phyloP scores from a whole-genome alignment of 2,888 invertebrate genomes.

The Conchocele bisecta region DNA sequence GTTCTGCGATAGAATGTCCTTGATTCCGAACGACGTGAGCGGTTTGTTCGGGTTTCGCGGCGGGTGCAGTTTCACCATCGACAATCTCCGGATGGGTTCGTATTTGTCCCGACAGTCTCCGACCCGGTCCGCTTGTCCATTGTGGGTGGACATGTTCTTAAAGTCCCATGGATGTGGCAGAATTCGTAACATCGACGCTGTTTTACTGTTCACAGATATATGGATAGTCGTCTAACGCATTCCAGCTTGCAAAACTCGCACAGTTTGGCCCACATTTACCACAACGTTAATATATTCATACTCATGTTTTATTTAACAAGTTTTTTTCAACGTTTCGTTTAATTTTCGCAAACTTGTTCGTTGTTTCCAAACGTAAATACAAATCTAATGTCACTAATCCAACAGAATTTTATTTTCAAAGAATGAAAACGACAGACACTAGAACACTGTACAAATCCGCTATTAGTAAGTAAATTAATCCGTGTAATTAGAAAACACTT shows the following conservation, averaged over 20 bases:
- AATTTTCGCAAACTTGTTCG: too few relatives aligned
- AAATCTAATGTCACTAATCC: too few relatives aligned
- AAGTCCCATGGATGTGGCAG: conserved; percentile 54
- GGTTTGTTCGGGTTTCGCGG: conserved; percentile 76
- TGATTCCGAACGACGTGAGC: conserved; percentile 76
- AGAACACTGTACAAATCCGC: too few relatives aligned
- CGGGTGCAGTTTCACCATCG: conserved; percentile 75
- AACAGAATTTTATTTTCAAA: too few relatives aligned
- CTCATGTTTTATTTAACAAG: too few relatives aligned
- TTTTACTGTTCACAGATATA: not conserved
- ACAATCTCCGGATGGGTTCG: conserved; percentile 72
- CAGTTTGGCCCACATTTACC: too few relatives aligned
- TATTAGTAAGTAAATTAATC: not conserved
- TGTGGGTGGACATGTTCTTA: conserved; percentile 60
- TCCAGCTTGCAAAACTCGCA: not conserved
- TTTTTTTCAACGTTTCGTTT: too few relatives aligned
- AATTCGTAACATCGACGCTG: conserved; percentile 55
- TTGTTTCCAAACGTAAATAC: too few relatives aligned
- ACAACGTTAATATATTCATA: too few relatives aligned
- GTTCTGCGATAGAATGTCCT: conserved; percentile 70
- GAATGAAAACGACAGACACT: too few relatives aligned
- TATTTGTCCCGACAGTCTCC: conserved; percentile 64
- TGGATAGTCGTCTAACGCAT: not conserved
- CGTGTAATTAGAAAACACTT: not conserved
- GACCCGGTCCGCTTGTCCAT: conserved; percentile 9